Base-by-base conservation (phyloP, 1,140 invertebrate genomes). In the Nebria ingens region DNA sequence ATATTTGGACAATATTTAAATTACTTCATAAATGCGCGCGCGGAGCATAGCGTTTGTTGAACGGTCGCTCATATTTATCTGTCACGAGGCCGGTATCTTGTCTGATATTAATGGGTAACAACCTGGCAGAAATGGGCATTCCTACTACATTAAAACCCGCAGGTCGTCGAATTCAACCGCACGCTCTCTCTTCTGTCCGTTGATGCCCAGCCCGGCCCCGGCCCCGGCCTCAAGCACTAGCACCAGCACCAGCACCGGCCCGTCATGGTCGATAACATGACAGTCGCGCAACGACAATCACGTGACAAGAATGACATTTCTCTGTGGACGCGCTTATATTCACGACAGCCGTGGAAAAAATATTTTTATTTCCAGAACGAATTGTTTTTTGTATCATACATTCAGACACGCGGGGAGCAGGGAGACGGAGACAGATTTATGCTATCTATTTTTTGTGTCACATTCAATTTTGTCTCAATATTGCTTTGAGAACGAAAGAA, bases 241-340 rank as follows among this genome's bases (percentile, higher is more conserved):
- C n/a, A n/a, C n/a, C n/a, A n/a, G n/a, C n/a, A n/a, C n/a, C n/a
- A n/a, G n/a, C n/a, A n/a, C n/a, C n/a, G n/a, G n/a, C n/a, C n/a
- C n/a, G n/a, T n/a, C n/a, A n/a, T n/a, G n/a, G n/a, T n/a, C n/a
- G 9, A 45, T 45, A 45, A 11, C 40, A 45, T 45, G 40, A 45
- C 40, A 45, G 17, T 9, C 40, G 15, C 40, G 15, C 40, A 11
- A 34, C 15, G 40, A 45, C 40, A 9, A n/a, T 34, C 25, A 34
- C 40, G 40, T 45, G 40, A 45, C 40, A 17, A 9, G 40, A 45
- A 45, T 45, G 17, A 11, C 6, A 45, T 12, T 45, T 11, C 3
- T 45, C 15, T 45, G n/a, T n/a, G n/a, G n/a, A n/a, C n/a, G n/a
- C n/a, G n/a, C n/a, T n/a, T n/a, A n/a, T n/a, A n/a, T n/a, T n/a